Conservation (phyloP, 1,140 invertebrate genomes). For the Halictus rubicundus region DNA sequence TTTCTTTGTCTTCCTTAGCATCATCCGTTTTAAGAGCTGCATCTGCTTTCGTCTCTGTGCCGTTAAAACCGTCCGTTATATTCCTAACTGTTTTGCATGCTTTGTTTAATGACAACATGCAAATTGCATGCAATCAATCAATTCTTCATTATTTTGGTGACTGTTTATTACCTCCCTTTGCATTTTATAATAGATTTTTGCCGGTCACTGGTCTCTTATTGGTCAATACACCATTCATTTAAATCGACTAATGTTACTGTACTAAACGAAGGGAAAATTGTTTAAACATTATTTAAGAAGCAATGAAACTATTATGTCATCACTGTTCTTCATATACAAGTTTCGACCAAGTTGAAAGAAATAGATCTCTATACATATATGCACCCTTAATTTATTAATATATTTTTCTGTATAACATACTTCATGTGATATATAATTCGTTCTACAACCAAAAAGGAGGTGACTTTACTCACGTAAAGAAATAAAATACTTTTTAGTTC, state of each 20-base stretch:
- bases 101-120: conserved; percentile 65
- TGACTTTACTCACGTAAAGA: too few species aligned
- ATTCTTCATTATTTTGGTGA: conserved; percentile 25
- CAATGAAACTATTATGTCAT: background rate
- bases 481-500: too few species aligned
- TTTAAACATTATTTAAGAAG: background rate
- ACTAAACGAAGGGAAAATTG: background rate
- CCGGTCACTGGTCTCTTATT: background rate
- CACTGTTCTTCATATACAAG: background rate
- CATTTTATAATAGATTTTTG: background rate
- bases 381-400: background rate
- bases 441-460: background rate
- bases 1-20: conserved; percentile 79
- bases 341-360: background rate
- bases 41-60: conserved; percentile 77
- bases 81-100: conserved; percentile 73
- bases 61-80: conserved; percentile 78
- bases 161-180: conserved; percentile 9
- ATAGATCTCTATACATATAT: background rate
- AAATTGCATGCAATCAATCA: conserved; percentile 58
- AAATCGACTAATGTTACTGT: background rate
- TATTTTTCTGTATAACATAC: background rate
- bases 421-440: background rate
- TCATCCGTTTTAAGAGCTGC: conserved; percentile 77
- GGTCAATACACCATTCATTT: background rate